Conservation (phyloP, 2,797 vertebrate genomes). For the Sebastiscus albofasciatus region DNA sequence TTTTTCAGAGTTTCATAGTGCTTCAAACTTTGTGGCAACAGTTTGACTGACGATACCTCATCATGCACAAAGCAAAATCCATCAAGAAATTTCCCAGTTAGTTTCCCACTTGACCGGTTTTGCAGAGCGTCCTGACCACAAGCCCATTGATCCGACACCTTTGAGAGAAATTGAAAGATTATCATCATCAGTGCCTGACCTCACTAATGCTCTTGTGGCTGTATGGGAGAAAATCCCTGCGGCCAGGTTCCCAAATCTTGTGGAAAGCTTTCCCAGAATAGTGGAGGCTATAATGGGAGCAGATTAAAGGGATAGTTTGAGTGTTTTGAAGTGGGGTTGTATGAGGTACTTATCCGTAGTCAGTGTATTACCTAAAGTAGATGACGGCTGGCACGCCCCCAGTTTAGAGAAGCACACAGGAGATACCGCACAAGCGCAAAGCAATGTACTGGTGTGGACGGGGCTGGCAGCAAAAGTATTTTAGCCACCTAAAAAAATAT, state of each 20-base stretch:
- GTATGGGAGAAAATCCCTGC: not conserved
- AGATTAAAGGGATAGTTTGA: not conserved
- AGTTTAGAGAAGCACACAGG: not conserved
- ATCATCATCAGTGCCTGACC: not conserved
- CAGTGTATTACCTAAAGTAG: too few relatives aligned
- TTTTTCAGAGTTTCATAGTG: not conserved
- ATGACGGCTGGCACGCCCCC: too few relatives aligned
- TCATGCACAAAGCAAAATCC: not conserved
- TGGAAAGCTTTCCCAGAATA: not conserved
- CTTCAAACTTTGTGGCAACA: not conserved
- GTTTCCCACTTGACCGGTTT: not conserved
- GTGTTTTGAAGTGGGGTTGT: not conserved
- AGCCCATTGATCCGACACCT: not conserved
- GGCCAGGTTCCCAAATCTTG: not conserved
- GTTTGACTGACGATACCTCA: not conserved
- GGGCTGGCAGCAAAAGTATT: not conserved
- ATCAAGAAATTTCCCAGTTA: not conserved
- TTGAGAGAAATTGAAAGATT: not conserved
- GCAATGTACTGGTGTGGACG: not conserved
- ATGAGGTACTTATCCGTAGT: too few relatives aligned
- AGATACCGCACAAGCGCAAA: fast-evolving
- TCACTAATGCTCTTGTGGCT: not conserved
- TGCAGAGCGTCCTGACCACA: not conserved
- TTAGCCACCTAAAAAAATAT: not conserved
- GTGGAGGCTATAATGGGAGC: not conserved